Evolutionary conservation across 2,888 invertebrate species (phyloP), one percentile per base, ranked within the genome.

Genomic region (Meta bourneti): DNA sequence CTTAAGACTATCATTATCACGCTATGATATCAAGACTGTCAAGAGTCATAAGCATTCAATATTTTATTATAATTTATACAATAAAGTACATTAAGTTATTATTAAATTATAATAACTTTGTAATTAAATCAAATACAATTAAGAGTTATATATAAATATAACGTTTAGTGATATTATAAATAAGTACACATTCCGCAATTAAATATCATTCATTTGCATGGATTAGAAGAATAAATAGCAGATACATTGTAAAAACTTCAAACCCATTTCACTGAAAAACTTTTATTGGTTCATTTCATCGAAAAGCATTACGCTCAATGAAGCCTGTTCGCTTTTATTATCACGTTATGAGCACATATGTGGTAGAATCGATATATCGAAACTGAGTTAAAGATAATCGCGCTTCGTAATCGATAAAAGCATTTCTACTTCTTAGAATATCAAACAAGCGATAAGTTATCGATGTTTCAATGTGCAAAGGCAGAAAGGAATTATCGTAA

Each of bases 361-460:
- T 61, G 61, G 61, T 61, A 16, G 61, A 61, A 61, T 61, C 61
- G 61, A 61, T 61, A 61, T 61, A 61, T 61, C 61, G 19, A 52
- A 52, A 20, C 19, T 20, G 19, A 78, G 52, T 20, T n/a, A 5
- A 78, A 52, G 51, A 52, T 79, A 79, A 79, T 61, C 61, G 54
- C 6, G 52, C 8, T 34, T 13, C 9, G 52, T 77, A 79, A 79
- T 79, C 79, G 61, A 79, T 61, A n/a, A 19, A 61, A 79, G 20
- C 61, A 34, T 79, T 79, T 34, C 20, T 79, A 16, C 79, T 7
- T 13, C 48, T 54, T 34, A 61, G 61, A 79, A 79, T 34, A 61
- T n/a, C 48, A 61, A 34, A 69, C 16, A 79, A n/a, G 77, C n/a
- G 51, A 77, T 77, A 49, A 77, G 49, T 51, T 48, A 77, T 77